phyloP scores from a whole-genome alignment of 2,797 vertebrate genomes.

The Pteropus rufus region DNA sequence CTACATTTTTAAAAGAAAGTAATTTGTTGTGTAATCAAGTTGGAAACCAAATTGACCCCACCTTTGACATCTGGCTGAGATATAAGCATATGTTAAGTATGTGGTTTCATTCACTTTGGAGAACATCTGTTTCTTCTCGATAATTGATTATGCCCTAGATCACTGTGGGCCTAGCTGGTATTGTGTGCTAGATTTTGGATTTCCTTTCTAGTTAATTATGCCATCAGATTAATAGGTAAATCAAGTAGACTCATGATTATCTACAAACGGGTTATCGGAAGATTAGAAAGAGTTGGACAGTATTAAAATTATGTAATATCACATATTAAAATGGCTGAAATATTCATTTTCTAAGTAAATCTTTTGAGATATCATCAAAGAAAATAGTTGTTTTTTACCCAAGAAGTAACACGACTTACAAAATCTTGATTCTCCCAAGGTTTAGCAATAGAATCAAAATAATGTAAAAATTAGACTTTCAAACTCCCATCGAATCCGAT shows the following conservation, averaged over 20 bases:
- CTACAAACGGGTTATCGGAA: constrained; percentile 22
- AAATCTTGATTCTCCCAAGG: not conserved
- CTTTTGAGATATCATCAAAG: not conserved
- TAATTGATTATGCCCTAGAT: constrained; percentile 45
- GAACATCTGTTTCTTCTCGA: constrained; percentile 63
- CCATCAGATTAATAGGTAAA: constrained; percentile 40
- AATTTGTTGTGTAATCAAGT: not conserved
- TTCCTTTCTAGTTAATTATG: constrained; percentile 50
- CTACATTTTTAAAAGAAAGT: not conserved
- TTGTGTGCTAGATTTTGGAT: constrained; percentile 34
- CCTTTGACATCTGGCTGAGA: constrained; percentile 43
- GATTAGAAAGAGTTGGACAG: not conserved
- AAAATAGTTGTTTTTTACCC: not conserved
- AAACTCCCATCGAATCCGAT: not conserved
- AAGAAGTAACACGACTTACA: not conserved
- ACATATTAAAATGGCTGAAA: constrained; percentile 7
- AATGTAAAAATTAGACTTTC: not conserved
- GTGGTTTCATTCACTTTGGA: constrained; percentile 61
- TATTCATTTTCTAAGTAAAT: constrained; percentile 16
- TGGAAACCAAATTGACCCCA: not conserved
- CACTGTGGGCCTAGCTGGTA: constrained; percentile 10
- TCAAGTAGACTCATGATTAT: not conserved
- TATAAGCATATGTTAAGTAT: constrained; percentile 17
- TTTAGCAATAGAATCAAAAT: constrained; percentile 9
- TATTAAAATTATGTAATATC: constrained; percentile 18